Evolutionary conservation across 2,113 vertebrate genomes (phyloP), one percentile per base, ranked within the genome.

Genomic region (Mus spicilegus): DNA sequence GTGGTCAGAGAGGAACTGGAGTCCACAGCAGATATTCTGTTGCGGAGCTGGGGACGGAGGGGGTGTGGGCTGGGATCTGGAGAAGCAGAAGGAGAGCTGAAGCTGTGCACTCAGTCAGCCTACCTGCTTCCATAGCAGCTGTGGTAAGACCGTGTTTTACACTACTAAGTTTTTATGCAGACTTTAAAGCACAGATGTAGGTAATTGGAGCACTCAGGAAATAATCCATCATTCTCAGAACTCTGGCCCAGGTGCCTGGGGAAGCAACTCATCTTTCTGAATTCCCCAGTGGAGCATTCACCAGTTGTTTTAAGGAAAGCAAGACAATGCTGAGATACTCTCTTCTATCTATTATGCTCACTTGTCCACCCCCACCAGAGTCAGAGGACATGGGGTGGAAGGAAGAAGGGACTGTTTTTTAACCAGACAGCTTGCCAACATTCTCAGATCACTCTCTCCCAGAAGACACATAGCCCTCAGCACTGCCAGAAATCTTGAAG

Each of bases 401-500:
- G 78, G 49, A 85, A 58, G 39, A 85, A 39, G 36, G 65, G 36
- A 46, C 30, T 86, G n/a, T 28, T 56, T 28, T 24, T 65, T 39
- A 63, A 72, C 70, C 63, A 56, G 36, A 42, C 7, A 75, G 46
- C 28, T 82, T 80, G 67, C 69, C 42, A 92, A 65, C 94, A 63
- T 6, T 24, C 93, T 75, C 39, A 10, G 91, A 19, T 49, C 0
- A 0, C 0, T 13, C 26, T 94, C 98, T 98, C 97, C 99, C 99
- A 98, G 98, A 99, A 96, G 98, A 99, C 96, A 99, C 98, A 7
- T 99, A 99, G 19, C 98, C 97, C 97, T 99, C 99, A 98, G 99
- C 99, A 97, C 98, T 99, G 96, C 98, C 98, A 20, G 99, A 99
- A 98, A 99, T 98, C 93, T 99, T 99, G 97, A 99, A 98, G 98